Conservation (phyloP, 1,140 invertebrate species). For the Dinoponera quadriceps region DNA sequence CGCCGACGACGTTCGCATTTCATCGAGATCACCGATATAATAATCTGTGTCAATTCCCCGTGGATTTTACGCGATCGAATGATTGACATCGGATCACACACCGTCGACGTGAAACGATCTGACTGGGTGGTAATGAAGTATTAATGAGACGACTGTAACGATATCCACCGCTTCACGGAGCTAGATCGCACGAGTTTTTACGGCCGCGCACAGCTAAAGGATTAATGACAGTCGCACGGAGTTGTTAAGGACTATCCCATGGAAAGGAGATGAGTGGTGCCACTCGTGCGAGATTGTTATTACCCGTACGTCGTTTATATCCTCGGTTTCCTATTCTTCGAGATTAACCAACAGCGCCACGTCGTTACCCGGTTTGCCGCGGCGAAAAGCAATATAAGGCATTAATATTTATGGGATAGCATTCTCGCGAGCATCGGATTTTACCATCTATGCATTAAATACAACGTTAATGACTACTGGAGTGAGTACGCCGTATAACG, state of each 20-base stretch:
- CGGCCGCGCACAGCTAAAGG: neutral
- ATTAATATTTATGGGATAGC: conserved; percentile 79
- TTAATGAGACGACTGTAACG: conserved; percentile 35
- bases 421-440: conserved; percentile 50
- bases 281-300: conserved; percentile 51
- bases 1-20: conserved; percentile 4
- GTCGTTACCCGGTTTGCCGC: conserved; percentile 56
- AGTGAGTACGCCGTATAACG: conserved; percentile 13
- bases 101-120: conserved; percentile 32
- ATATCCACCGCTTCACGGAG: conserved; percentile 32
- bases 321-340: conserved; percentile 57
- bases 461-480: conserved; percentile 41
- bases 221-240: conserved; percentile 44
- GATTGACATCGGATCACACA: conserved; percentile 21
- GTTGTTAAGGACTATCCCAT: conserved; percentile 40
- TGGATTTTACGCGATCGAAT: conserved; percentile 2
- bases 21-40: neutral
- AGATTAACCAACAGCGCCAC: conserved; percentile 55
- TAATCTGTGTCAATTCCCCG: conserved; percentile 12
- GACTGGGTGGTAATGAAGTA: conserved; percentile 27
- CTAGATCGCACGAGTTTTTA: conserved; percentile 53
- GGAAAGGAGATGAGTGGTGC: conserved; percentile 29
- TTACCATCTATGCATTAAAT: conserved; percentile 81
- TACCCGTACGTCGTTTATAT: conserved; percentile 40
- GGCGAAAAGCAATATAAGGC: conserved; percentile 72